Evolutionary conservation across 1,140 invertebrate genomes (phyloP).

Genomic region (Drosophila saltans): DNA sequence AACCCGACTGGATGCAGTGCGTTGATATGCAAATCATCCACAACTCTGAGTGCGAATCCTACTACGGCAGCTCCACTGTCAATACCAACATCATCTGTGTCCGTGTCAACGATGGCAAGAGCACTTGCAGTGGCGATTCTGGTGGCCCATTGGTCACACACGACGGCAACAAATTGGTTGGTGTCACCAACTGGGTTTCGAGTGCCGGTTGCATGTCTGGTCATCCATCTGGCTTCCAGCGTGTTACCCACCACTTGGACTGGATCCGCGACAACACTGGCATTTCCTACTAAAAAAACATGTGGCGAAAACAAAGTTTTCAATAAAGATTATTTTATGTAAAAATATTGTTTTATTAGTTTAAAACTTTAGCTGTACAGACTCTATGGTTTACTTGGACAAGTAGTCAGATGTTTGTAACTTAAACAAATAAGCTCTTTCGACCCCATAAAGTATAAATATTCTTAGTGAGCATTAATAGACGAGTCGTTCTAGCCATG

Average conservation of each 20-base stretch:
- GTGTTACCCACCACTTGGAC: constrained; percentile 83
- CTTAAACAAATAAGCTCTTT: too few relatives aligned
- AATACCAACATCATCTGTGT: constrained; percentile 12
- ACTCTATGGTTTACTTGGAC: too few relatives aligned
- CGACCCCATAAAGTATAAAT: too few relatives aligned
- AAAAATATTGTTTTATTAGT: not conserved
- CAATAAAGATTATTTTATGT: not conserved
- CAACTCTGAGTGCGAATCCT: not conserved
- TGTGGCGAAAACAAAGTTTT: not conserved
- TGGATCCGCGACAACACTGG: constrained; percentile 83
- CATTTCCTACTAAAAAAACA: constrained; percentile 36
- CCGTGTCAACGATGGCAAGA: not conserved
- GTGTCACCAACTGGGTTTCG: constrained; percentile 24
- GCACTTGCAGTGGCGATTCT: not conserved
- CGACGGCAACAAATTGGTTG: constrained; percentile 38
- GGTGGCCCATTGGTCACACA: not conserved
- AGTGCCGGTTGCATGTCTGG: constrained; percentile 57
- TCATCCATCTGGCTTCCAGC: constrained; percentile 83
- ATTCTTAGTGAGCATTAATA: too few relatives aligned
- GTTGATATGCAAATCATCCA: not conserved
- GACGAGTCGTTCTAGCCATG: too few relatives aligned
- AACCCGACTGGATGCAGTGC: constrained; percentile 7
- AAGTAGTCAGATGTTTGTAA: too few relatives aligned
- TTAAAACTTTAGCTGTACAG: too few relatives aligned
- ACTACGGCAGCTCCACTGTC: not conserved